Evolutionary conservation across 2,113 vertebrate species (phyloP).

Genomic region (Puma concolor): DNA sequence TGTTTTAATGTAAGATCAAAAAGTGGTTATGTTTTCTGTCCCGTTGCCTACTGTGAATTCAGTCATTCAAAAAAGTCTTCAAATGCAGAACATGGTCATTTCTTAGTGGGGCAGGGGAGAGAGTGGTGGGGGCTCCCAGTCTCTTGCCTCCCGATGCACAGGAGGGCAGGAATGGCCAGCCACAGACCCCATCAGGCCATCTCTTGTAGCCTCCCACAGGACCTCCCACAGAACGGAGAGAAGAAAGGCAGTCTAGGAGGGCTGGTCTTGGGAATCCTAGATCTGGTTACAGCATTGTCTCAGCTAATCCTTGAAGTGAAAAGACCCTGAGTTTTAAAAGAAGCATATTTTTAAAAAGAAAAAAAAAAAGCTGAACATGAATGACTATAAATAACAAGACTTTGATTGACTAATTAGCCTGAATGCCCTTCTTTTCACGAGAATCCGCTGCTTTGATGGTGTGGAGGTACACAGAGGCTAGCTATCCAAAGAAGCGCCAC

Average conservation of each 20-base stretch:
- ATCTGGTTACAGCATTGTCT: slow-evolving; percentile 61
- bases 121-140: background rate
- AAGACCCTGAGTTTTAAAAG: slow-evolving; percentile 30
- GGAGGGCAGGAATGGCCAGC: background rate
- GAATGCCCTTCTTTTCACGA: background rate
- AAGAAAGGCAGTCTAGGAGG: background rate
- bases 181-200: background rate
- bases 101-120: background rate
- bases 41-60: background rate
- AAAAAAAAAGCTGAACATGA: background rate
- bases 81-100: background rate
- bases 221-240: slow-evolving; percentile 22
- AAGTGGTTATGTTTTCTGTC: background rate
- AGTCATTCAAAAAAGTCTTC: background rate
- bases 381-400: background rate
- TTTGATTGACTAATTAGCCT: slow-evolving; percentile 34
- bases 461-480: background rate
- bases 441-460: slow-evolving; percentile 27
- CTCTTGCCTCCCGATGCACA: background rate
- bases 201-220: background rate
- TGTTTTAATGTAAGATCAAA: background rate
- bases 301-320: slow-evolving; percentile 51
- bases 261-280: background rate
- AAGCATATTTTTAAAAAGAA: background rate
- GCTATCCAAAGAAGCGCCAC: background rate